Evolutionary conservation across 2,113 vertebrate genomes (phyloP).

Genomic region (Caloenas nicobarica): DNA sequence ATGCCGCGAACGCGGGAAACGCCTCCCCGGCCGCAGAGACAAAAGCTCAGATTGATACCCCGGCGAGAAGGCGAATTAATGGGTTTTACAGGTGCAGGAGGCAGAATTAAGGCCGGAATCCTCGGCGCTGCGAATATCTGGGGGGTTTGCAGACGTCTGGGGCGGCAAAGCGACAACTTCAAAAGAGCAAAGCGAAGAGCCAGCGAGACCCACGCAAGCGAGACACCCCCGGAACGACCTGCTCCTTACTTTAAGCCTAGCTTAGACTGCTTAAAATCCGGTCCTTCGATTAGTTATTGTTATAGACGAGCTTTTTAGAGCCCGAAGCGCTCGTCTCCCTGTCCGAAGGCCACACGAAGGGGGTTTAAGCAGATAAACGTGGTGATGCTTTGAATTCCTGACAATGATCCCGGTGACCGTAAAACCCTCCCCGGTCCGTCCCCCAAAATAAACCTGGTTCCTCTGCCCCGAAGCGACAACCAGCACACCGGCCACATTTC

Average conservation of each 20-base stretch:
- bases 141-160: too few relatives aligned
- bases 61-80: neutral
- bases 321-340: accelerated
- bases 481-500: too few relatives aligned
- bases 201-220: accelerated
- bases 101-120: neutral
- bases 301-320: neutral
- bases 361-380: neutral
- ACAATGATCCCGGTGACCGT: neutral
- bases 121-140: too few relatives aligned
- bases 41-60: neutral
- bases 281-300: neutral
- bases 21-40: neutral
- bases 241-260: neutral
- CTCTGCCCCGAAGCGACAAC: too few relatives aligned
- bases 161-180: too few relatives aligned
- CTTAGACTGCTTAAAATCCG: neutral
- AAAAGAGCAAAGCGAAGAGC: neutral
- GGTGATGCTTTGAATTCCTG: neutral
- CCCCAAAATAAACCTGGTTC: too few relatives aligned
- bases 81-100: neutral
- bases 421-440: too few relatives aligned
- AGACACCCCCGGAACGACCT: accelerated
- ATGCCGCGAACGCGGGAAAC: too few relatives aligned
- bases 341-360: accelerated